These are phyloP conservation scores for Pocota personata DNA, from an alignment of 2,888 invertebrate genomes.

Conservation along the genomic window DNA sequence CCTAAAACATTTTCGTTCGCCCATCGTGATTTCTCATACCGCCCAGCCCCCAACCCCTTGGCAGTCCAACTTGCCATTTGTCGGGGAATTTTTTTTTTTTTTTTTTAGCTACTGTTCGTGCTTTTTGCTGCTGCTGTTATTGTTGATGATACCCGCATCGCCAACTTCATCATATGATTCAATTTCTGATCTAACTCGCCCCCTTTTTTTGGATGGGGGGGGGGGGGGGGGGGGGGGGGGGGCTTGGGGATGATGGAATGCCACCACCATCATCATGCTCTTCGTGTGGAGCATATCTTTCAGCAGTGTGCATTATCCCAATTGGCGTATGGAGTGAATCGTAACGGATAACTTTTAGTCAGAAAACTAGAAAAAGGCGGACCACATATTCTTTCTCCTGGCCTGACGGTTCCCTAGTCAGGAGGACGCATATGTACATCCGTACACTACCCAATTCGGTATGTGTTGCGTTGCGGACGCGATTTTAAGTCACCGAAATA, in stretches of 20 bases:
- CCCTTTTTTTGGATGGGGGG: not conserved
- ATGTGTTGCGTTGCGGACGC: conserved; percentile 39
- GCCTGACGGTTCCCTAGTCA: not conserved
- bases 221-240: not conserved
- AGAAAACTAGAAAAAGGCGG: conserved; percentile 72
- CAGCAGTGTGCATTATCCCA: conserved; percentile 66
- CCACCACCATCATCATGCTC: conserved; percentile 27
- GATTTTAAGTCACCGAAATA: conserved; percentile 63
- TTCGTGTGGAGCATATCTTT: no score
- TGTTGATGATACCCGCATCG: conserved; percentile 69
- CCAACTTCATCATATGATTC: conserved; percentile 73
- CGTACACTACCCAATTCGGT: not conserved
- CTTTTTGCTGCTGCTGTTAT: conserved; percentile 48
- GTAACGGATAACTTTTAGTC: conserved; percentile 69
- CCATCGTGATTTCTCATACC: conserved; percentile 46
- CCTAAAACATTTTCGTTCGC: conserved; percentile 69
- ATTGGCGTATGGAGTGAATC: conserved; percentile 62
- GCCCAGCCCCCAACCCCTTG: not conserved
- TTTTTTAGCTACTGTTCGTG: conserved; percentile 2
- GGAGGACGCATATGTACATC: not conserved
- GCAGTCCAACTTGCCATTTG: conserved; percentile 42
- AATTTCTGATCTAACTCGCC: conserved; percentile 66
- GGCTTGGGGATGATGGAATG: conserved; percentile 56
- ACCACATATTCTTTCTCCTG: conserved; percentile 51
- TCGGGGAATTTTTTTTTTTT: not conserved